These are phyloP conservation scores for Andrena camellia DNA, from an alignment of 2,888 invertebrate species.

Conservation along the genomic window DNA sequence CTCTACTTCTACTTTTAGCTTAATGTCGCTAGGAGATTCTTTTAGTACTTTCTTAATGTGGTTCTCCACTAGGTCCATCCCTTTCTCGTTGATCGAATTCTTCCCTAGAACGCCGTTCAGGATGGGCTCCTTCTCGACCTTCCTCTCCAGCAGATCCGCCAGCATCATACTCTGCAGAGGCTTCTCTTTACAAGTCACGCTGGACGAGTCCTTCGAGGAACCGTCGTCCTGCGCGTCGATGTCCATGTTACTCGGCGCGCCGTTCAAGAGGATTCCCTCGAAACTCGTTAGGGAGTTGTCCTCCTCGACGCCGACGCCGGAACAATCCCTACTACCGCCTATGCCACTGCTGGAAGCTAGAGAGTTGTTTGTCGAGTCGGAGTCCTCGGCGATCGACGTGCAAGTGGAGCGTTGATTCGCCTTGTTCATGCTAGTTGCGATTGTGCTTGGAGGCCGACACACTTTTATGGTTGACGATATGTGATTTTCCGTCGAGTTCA, in stretches of 20 bases:
- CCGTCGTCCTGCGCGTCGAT: constrained; percentile 87
- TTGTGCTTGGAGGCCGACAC: constrained; percentile 85
- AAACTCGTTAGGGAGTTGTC: constrained; percentile 89
- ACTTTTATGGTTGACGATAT: constrained; percentile 77
- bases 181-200: constrained; percentile 87
- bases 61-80: constrained; percentile 88
- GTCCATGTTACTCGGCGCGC: constrained; percentile 86
- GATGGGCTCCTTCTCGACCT: constrained; percentile 88
- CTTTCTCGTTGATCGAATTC: constrained; percentile 87
- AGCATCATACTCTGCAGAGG: constrained; percentile 88
- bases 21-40: constrained; percentile 79
- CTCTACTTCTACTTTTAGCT: constrained; percentile 78
- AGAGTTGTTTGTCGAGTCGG: constrained; percentile 87
- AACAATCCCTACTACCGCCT: constrained; percentile 84
- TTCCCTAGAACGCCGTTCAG: constrained; percentile 87
- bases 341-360: constrained; percentile 87
- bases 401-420: constrained; percentile 78
- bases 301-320: constrained; percentile 86
- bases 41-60: constrained; percentile 86
- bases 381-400: constrained; percentile 84
- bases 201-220: constrained; percentile 86
- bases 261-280: constrained; percentile 88
- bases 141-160: constrained; percentile 93
- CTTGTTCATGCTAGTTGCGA: constrained; percentile 78
- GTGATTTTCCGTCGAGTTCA: constrained; percentile 80